Conservation (phyloP, 2,888 invertebrate species). For the Gryllus longicercus region DNA sequence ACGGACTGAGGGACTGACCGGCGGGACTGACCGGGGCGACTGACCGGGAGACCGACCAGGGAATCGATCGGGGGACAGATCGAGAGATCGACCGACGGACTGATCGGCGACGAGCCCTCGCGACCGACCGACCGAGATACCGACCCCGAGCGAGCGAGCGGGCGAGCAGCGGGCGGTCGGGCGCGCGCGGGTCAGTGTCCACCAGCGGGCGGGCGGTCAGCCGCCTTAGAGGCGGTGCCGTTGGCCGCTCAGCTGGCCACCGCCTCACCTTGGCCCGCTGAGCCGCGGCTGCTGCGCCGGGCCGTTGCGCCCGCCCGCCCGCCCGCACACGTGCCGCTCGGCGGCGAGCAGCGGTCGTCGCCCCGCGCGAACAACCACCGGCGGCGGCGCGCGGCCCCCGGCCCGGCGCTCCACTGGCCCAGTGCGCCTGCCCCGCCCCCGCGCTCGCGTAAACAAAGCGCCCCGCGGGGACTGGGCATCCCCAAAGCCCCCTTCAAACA, state of each 20-base stretch:
- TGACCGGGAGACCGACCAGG: too few relatives aligned
- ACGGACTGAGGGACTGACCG: too few relatives aligned
- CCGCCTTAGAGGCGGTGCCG: not conserved
- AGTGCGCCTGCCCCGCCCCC: not conserved
- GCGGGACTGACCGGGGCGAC: too few relatives aligned
- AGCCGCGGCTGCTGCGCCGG: not conserved
- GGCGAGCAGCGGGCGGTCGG: not conserved
- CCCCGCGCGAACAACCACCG: not conserved
- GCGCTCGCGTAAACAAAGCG: too few relatives aligned
- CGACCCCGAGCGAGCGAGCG: too few relatives aligned
- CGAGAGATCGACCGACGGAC: too few relatives aligned
- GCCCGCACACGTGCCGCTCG: not conserved
- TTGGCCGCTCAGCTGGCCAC: not conserved
- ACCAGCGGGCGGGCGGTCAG: not conserved
- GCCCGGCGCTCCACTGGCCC: not conserved
- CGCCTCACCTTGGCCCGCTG: conserved; percentile 2
- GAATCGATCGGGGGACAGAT: too few relatives aligned
- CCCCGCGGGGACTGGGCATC: too few relatives aligned
- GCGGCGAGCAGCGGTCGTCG: not conserved
- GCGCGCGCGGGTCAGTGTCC: conserved; percentile 2
- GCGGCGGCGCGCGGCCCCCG: not conserved
- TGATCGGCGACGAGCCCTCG: too few relatives aligned
- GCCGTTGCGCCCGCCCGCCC: not conserved
- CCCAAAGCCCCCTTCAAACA: too few relatives aligned
- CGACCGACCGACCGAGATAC: too few relatives aligned